Conservation (phyloP, 2,113 vertebrate species). For the Brachyhypopomus occidentalis region DNA sequence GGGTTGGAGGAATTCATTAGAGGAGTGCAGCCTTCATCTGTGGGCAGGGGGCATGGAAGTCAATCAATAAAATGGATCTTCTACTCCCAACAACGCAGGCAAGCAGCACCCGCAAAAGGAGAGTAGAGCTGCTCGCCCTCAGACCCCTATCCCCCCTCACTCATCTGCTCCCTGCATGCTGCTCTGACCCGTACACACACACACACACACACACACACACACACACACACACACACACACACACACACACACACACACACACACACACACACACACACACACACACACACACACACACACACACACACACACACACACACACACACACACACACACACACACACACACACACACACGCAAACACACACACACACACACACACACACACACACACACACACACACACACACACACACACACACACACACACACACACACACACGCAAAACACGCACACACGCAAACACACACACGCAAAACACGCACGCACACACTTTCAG, state of each 20-base stretch:
- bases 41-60: constrained; percentile 76
- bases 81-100: constrained; percentile 69
- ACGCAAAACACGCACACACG: constrained; percentile 4
- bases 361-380: no score
- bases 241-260: no score
- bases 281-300: no score
- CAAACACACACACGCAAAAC: constrained; percentile 24
- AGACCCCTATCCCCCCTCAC: constrained; percentile 67
- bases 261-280: no score
- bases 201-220: constrained; percentile 28
- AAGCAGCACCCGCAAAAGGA: constrained; percentile 57
- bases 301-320: no score
- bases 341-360: no score
- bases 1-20: constrained; percentile 81
- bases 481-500: not conserved
- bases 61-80: constrained; percentile 81
- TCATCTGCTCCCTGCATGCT: constrained; percentile 26
- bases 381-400: no score
- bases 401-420: no score
- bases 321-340: no score
- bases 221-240: constrained; percentile 1
- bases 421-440: no score
- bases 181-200: constrained; percentile 32
- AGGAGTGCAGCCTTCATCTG: constrained; percentile 75
- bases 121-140: constrained; percentile 35